phyloP scores from a whole-genome alignment of 2,888 invertebrate genomes.

The Leptura quadrifasciata region DNA sequence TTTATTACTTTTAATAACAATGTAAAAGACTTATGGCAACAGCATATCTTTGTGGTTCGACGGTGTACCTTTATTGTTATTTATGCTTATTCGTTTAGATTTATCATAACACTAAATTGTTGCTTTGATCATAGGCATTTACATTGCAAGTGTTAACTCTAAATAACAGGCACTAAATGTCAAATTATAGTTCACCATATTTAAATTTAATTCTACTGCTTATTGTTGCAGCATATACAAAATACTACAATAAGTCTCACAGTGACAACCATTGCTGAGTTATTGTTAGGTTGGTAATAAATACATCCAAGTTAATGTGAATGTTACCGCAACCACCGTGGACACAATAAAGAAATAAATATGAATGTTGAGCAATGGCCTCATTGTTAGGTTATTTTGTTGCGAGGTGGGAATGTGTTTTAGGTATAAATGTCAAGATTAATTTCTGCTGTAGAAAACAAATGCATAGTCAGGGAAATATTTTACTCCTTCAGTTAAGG shows the following conservation, averaged over 20 bases:
- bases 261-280: constrained; percentile 28
- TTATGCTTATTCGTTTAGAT: neutral
- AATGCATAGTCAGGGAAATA: neutral
- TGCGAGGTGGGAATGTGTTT: constrained; percentile 29
- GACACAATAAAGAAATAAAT: constrained; percentile 35
- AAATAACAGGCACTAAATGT: constrained; percentile 25
- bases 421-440: constrained; percentile 17
- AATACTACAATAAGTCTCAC: constrained; percentile 24
- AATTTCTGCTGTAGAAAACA: constrained; percentile 8
- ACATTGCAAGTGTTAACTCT: neutral
- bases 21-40: neutral
- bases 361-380: constrained; percentile 31
- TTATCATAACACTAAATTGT: neutral
- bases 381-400: constrained; percentile 35
- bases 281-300: constrained; percentile 36
- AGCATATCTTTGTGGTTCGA: neutral
- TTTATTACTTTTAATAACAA: neutral
- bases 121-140: neutral
- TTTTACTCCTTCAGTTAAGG: neutral
- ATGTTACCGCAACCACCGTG: constrained; percentile 23
- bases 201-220: constrained; percentile 1
- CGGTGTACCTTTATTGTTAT: neutral
- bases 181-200: constrained; percentile 24
- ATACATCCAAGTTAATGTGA: constrained; percentile 36
- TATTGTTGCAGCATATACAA: constrained; percentile 27